Evolutionary conservation across 2,888 invertebrate species (phyloP).

Genomic region (Melitaea athalia): DNA sequence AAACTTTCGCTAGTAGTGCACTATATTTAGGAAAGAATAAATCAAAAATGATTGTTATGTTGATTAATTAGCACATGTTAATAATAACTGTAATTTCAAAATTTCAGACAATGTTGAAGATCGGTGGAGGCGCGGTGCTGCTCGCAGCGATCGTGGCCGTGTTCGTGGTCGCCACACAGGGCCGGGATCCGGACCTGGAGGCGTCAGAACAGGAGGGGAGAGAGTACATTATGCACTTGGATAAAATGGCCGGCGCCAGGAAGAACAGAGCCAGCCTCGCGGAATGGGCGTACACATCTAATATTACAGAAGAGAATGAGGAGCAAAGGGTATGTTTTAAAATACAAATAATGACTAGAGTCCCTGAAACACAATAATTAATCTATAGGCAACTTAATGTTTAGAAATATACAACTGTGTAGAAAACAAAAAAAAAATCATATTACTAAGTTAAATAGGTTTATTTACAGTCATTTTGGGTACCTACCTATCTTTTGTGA

Average conservation of each 20-base stretch:
- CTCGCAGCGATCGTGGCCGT: conserved; percentile 76
- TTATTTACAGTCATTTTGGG: no score
- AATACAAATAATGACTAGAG: neutral
- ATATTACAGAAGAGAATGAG: conserved; percentile 87
- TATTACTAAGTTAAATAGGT: no score
- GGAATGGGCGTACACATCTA: conserved; percentile 89
- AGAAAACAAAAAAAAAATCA: no score
- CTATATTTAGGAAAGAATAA: no score
- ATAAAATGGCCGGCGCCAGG: conserved; percentile 82
- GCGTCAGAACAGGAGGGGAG: conserved; percentile 82
- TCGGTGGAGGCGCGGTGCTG: conserved; percentile 72
- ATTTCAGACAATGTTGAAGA: conserved; percentile 76
- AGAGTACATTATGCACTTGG: conserved; percentile 84
- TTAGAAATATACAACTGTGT: no score
- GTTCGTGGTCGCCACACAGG: conserved; percentile 77
- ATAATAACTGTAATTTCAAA: conserved; percentile 4
- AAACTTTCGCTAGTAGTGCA: no score
- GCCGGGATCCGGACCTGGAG: conserved; percentile 78
- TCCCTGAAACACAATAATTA: no score
- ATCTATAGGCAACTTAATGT: no score
- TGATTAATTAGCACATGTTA: no score
- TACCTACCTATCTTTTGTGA: no score
- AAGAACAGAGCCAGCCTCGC: conserved; percentile 83
- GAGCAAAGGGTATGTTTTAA: conserved; percentile 61
- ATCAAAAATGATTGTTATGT: neutral